Conservation (phyloP, 2,888 invertebrate species). For the Acronicta aceris region DNA sequence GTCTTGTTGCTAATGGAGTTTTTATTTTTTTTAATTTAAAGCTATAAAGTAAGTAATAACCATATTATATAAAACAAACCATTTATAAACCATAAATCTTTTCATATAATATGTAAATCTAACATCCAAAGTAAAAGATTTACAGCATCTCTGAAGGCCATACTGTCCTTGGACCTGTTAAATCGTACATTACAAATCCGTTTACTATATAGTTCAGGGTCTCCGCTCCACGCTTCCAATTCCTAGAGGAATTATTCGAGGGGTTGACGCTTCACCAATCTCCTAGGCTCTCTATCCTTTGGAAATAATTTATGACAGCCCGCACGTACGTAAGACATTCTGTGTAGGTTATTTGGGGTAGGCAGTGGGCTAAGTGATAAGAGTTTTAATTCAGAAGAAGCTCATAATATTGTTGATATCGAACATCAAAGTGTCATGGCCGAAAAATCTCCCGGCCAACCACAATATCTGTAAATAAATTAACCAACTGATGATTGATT, state of each 20-base stretch:
- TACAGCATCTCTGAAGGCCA: neutral
- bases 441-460: too few species aligned
- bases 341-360: conserved; percentile 55
- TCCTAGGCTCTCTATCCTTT: conserved; percentile 66
- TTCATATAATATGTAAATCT: neutral
- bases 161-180: neutral
- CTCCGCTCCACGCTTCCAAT: conserved; percentile 17
- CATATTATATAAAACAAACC: too few species aligned
- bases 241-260: conserved; percentile 69
- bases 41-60: neutral
- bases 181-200: conserved; percentile 22
- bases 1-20: too few species aligned
- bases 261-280: conserved; percentile 69
- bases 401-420: too few species aligned
- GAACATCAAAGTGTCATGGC: too few species aligned
- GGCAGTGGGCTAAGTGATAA: conserved; percentile 8
- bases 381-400: conserved; percentile 3
- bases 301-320: conserved; percentile 75
- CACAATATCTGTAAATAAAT: too few species aligned
- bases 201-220: conserved; percentile 29
- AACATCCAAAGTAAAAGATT: neutral
- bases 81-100: neutral
- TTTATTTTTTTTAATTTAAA: too few species aligned
- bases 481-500: too few species aligned
- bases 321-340: conserved; percentile 62